Base-by-base conservation (phyloP, 1,140 invertebrate species). In the Neodiprion fabricii region DNA sequence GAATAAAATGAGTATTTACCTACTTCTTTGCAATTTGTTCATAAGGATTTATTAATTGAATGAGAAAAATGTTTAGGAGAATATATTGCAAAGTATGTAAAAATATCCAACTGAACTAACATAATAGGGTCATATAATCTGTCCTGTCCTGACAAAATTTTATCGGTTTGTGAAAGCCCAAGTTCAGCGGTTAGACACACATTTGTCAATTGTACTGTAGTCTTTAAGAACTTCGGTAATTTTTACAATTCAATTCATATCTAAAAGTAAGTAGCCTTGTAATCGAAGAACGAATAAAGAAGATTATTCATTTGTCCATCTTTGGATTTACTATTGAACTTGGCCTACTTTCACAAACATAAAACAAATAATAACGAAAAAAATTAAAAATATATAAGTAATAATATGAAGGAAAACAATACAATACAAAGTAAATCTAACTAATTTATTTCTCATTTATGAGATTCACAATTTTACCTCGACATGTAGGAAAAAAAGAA, bases 381-480 rank as follows among this genome's bases (percentile, higher is more conserved):
- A 61, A 61, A 61, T 61, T 12, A 61, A 61, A 61, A 61, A 12
- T 14, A 61, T 5, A 61, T 5, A 9, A 71, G 65, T 74, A 69
- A 71, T 67, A 65, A 48, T 48, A 21, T 65, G 14, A 61, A 21
- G 61, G 14, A 10, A 17, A 72, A 72, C 21, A 72, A 50, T 53
- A 28, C 49, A 70, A 70, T 74, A 74, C 70, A 74, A 70, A 50
- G 17, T 69, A n/a, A 68, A 48, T 48, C n/a, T 67, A 70, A 17
- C 69, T 47, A 53, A 48, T 70, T 69, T 75, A 75, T 72, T 49
- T 80, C 74, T 48, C 66, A 71, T 48, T 53, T 28, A 48, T 66
- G 72, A 68, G 72, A 75, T 48, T 79, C 74, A 74, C 73, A 73
- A 74, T 66, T 74, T 65, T 78, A 75, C 76, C 72, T 79, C 76